phyloP scores from a whole-genome alignment of 2,797 vertebrate species.

The Malurus splendens region DNA sequence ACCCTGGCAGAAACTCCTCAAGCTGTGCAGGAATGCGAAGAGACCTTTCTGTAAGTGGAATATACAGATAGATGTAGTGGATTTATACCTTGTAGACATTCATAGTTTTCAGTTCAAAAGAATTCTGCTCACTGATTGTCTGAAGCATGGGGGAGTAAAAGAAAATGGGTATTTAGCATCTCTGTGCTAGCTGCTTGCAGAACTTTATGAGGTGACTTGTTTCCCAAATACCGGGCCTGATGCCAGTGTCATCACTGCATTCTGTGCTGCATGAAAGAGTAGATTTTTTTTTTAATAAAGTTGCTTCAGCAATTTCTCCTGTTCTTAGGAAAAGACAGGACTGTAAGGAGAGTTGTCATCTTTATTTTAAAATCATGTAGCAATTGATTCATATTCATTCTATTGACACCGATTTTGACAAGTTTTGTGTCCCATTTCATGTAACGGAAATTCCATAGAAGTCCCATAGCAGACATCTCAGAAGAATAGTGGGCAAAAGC shows the following conservation, averaged over 20 bases:
- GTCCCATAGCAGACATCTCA: background rate
- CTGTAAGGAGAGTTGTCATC: background rate
- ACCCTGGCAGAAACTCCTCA: background rate
- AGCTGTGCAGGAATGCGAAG: background rate
- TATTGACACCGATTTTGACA: background rate
- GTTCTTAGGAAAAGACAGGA: background rate
- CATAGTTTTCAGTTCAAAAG: background rate
- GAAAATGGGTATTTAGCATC: background rate
- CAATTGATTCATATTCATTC: conserved; percentile 2
- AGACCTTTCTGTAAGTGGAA: background rate
- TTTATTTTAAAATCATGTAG: conserved; percentile 27
- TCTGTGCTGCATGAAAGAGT: background rate
- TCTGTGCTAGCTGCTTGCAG: background rate
- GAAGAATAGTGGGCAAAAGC: background rate
- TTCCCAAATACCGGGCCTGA: background rate
- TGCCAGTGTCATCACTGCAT: background rate
- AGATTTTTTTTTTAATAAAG: background rate
- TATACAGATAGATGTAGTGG: background rate
- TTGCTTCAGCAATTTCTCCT: background rate
- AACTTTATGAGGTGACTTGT: background rate
- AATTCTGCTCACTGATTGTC: background rate
- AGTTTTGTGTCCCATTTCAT: background rate
- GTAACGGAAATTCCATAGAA: background rate
- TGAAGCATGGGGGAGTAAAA: background rate
- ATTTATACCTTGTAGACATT: background rate